These are phyloP conservation scores for Diorhabda carinulata DNA, from an alignment of 1,140 invertebrate genomes.

Conservation along the genomic window DNA sequence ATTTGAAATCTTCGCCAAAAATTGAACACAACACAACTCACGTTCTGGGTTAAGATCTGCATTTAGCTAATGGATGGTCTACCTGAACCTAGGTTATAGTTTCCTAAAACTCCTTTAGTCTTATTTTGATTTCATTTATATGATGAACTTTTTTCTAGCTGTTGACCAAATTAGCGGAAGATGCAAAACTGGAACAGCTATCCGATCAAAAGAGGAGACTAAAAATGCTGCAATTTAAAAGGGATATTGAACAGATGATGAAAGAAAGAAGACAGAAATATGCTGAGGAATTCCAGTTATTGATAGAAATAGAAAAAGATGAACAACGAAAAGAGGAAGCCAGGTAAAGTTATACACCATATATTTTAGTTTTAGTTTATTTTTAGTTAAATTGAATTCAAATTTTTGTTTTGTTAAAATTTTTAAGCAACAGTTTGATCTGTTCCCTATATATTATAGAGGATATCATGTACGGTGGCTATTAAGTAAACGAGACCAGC, in stretches of 20 bases:
- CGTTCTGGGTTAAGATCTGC: too few species aligned
- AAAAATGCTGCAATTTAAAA: conserved; percentile 42
- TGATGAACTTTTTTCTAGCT: conserved; percentile 28
- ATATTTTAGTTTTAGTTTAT: neutral
- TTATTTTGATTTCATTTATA: too few species aligned
- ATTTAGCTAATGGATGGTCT: too few species aligned
- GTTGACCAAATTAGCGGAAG: conserved; percentile 41
- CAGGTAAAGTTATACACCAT: conserved; percentile 31
- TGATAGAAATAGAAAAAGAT: conserved; percentile 38
- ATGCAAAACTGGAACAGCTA: conserved; percentile 43
- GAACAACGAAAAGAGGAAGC: conserved; percentile 38
- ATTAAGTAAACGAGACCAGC: too few species aligned
- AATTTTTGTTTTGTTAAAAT: neutral
- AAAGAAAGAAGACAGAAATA: conserved; percentile 36
- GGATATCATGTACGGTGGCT: too few species aligned
- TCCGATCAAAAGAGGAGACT: conserved; percentile 40
- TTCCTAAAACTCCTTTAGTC: too few species aligned
- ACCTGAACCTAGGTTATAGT: too few species aligned
- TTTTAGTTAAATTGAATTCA: conserved; percentile 1
- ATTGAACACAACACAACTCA: too few species aligned
- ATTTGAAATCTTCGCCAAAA: too few species aligned
- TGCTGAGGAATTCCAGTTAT: conserved; percentile 40
- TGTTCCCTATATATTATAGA: too few species aligned
- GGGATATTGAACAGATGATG: conserved; percentile 42
- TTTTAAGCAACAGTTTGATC: too few species aligned